Evolutionary conservation across 2,113 vertebrate genomes (phyloP), one percentile per base, ranked within the genome.

Genomic region (Syngnathoides biaculeatus): DNA sequence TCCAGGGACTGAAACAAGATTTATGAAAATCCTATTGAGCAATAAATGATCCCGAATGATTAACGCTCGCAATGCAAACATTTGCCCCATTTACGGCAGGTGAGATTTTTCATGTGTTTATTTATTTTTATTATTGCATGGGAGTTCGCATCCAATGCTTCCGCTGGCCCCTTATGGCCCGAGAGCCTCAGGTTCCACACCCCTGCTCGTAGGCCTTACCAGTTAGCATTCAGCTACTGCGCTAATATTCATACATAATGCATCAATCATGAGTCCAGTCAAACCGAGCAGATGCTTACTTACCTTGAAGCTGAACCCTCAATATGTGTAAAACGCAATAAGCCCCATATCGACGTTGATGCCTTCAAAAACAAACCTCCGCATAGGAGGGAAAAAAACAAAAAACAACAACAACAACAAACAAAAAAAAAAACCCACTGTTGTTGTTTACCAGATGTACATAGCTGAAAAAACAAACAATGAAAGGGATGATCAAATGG

Each of bases 221-320:
- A 7, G 55, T 30, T 30, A 57, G 26, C 26, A 57, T 57, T 26
- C 26, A 17, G 55, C 55, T 57, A 57, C 13, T 13, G 24, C 24
- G 30, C 55, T 30, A 27, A 57, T 13, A 30, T 30, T 17, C 14
- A 35, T 35, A 35, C 30, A 35, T 35, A 35, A 35, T 35, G 6
- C 30, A 35, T 35, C 30, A 3, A 43, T 26, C 20, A 57, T 47
- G 1, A 71, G 13, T 15, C 11, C 8, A n/a, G 39, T 48, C 26
- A 14, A 72, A 60, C 0, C 9, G 10, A 19, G 0, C 15, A 66
- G 61, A 59, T 22, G 19, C 56, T 40, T 10, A 72, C 74, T n/a
- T 58, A 88, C 87, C 85, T 83, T 56, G 13, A 61, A 75, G 40
- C 66, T 27, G 53, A 61, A 48, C 50, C 64, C 53, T 85, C 78